Evolutionary conservation across 1,140 invertebrate species (phyloP).

Genomic region (Heliconius congener): DNA sequence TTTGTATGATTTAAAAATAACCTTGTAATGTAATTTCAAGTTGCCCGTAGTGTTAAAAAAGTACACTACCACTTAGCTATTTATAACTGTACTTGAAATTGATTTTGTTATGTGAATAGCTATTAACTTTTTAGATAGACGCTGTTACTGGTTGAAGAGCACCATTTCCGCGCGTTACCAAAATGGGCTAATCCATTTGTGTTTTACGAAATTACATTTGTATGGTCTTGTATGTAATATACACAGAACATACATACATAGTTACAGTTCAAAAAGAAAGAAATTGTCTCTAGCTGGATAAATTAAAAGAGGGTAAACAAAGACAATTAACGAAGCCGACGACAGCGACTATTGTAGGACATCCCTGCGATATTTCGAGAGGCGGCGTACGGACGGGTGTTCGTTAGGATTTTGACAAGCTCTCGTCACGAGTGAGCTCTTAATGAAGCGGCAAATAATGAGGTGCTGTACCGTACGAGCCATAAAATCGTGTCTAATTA

Average conservation of each 20-base stretch:
- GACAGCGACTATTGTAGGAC: constrained; percentile 74
- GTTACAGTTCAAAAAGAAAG: too few relatives aligned
- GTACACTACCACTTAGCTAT: constrained; percentile 34
- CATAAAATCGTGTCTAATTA: constrained; percentile 72
- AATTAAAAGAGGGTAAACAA: constrained; percentile 34
- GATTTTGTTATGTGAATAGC: constrained; percentile 72
- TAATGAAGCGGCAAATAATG: constrained; percentile 81
- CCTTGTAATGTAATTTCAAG: too few relatives aligned
- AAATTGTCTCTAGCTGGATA: too few relatives aligned
- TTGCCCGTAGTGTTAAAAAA: background rate
- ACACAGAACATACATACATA: too few relatives aligned
- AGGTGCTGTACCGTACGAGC: constrained; percentile 63
- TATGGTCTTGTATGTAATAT: too few relatives aligned
- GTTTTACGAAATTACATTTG: constrained; percentile 24
- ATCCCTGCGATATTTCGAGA: constrained; percentile 72
- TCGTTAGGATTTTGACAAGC: constrained; percentile 76
- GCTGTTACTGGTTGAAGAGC: constrained; percentile 57
- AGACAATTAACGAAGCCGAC: constrained; percentile 72
- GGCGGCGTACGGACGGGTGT: constrained; percentile 58
- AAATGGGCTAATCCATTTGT: constrained; percentile 63
- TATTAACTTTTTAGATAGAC: constrained; percentile 65
- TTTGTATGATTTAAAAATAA: too few relatives aligned
- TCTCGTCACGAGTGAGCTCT: constrained; percentile 71
- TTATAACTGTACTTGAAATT: constrained; percentile 72
- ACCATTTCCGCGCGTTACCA: constrained; percentile 68